These are phyloP conservation scores for Montipora foliosa DNA, from an alignment of 64 coral and sea anemone species.

Conservation along the genomic window DNA sequence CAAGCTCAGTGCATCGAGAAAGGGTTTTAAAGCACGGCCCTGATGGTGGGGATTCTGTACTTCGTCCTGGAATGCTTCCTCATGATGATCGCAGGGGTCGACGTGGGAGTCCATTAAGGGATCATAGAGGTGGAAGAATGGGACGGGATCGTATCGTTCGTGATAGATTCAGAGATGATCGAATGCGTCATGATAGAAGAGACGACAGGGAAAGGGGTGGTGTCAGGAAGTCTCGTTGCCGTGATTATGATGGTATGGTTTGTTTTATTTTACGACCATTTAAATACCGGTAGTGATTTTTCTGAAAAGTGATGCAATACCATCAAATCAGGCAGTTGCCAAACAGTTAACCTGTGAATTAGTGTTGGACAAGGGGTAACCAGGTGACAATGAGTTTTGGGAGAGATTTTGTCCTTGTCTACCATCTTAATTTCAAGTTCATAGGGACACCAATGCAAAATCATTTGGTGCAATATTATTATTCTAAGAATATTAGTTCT, in stretches of 20 bases:
- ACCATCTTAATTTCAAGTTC: too few relatives aligned
- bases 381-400: too few relatives aligned
- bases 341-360: too few relatives aligned
- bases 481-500: too few relatives aligned
- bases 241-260: conserved; percentile 96
- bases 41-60: neutral
- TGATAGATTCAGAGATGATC: conserved; percentile 70
- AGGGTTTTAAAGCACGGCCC: conserved; percentile 19
- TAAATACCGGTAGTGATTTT: too few relatives aligned
- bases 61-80: neutral
- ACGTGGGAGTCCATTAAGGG: conserved; percentile 47
- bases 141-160: conserved; percentile 6
- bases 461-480: too few relatives aligned
- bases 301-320: too few relatives aligned
- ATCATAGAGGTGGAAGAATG: conserved; percentile 59
- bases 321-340: too few relatives aligned
- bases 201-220: conserved; percentile 57
- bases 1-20: conserved; percentile 38
- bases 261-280: neutral
- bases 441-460: too few relatives aligned
- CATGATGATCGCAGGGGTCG: conserved; percentile 78
- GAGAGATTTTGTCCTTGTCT: too few relatives aligned
- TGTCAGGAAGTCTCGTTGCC: conserved; percentile 77
- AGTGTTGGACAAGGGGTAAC: too few relatives aligned
- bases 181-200: conserved; percentile 33